A percentile compares a stretch with the other conserved stretches of the same genome.
Evolutionary conservation across 37 sponge, comb jelly and placozoan species (phyloP).

Genomic region (Oscarella lobularis): DNA sequence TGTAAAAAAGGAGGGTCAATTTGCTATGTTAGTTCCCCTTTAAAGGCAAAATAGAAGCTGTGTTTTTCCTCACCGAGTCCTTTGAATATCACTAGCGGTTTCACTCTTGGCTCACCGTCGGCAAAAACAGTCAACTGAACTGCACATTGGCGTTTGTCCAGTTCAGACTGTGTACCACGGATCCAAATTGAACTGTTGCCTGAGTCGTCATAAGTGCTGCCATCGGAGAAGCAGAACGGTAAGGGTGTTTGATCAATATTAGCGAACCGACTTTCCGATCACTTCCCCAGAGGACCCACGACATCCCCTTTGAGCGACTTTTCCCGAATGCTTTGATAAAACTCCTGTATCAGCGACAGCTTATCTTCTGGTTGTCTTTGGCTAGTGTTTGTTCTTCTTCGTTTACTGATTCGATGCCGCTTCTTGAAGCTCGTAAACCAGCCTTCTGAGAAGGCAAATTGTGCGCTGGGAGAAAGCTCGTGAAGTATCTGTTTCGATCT

Average conservation of each 20-base stretch:
- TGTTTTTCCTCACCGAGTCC: too few relatives aligned
- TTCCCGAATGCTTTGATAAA: background rate
- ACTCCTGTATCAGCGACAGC: background rate
- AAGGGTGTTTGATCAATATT: too few relatives aligned
- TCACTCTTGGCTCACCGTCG: background rate
- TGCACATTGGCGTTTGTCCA: background rate
- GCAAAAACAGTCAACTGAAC: background rate
- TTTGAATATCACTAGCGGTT: background rate
- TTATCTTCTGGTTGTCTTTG: background rate
- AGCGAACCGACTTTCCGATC: too few relatives aligned
- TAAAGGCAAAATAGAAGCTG: too few relatives aligned
- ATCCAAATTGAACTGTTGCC: background rate
- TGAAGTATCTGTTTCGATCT: background rate
- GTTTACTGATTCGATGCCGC: too few relatives aligned
- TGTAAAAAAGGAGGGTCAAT: too few relatives aligned
- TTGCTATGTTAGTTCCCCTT: too few relatives aligned
- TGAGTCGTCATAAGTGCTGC: background rate
- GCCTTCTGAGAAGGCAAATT: background rate
- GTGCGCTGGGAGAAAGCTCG: background rate
- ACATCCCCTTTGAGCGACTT: background rate
- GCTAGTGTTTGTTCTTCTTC: background rate
- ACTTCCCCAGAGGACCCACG: background rate
- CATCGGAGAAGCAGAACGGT: background rate
- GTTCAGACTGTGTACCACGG: background rate
- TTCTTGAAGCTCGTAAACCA: slow-evolving; percentile 2